phyloP scores from a whole-genome alignment of 53 echinoderm and acorn worm genomes.

The Echinometra lucunter region DNA sequence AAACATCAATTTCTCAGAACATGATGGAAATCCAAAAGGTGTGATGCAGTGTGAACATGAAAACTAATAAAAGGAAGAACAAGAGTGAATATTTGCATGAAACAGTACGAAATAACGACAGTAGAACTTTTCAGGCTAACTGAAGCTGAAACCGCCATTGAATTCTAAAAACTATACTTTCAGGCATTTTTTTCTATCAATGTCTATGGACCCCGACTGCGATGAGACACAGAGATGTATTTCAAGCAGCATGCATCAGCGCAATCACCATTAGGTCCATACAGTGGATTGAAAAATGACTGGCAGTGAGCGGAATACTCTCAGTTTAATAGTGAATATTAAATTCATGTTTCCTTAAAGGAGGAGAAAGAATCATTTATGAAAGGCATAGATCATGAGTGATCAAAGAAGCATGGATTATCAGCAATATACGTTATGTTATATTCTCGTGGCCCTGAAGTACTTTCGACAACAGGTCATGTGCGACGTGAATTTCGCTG shows the following conservation, averaged over 20 bases:
- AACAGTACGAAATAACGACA: neutral
- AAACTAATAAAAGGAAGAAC: neutral
- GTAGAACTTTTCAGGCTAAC: neutral
- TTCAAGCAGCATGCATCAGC: neutral
- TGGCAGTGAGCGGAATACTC: neutral
- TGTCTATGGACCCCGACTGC: neutral
- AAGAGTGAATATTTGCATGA: slow-evolving; percentile 11
- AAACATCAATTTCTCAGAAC: neutral
- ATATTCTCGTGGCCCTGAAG: too few species aligned
- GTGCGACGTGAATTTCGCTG: too few species aligned
- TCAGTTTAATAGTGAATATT: neutral
- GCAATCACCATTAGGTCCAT: neutral
- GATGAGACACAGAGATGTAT: neutral
- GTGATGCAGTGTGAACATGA: neutral
- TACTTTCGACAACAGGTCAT: too few species aligned
- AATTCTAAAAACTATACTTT: slow-evolving; percentile 39
- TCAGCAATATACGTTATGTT: too few species aligned
- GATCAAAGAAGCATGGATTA: too few species aligned
- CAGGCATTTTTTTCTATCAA: neutral
- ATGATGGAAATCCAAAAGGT: neutral
- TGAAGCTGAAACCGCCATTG: slow-evolving; percentile 9
- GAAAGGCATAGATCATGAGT: too few species aligned
- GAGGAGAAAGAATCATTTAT: neutral
- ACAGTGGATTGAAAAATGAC: neutral
- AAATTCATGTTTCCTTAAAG: neutral